These are phyloP conservation scores for Stichodactyla helianthus DNA, from an alignment of 64 coral and sea anemone species.

Conservation along the genomic window DNA sequence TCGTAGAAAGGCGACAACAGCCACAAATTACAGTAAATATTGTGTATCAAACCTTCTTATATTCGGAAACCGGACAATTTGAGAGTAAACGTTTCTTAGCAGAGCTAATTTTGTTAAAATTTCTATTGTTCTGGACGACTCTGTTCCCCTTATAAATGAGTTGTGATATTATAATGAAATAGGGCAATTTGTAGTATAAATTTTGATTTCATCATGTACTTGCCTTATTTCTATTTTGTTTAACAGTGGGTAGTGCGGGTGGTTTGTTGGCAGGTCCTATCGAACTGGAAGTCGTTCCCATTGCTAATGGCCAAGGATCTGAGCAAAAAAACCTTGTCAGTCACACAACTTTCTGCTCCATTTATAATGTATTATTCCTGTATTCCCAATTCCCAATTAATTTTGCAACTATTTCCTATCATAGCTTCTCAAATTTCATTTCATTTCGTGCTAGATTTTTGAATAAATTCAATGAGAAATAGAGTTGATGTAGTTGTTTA, in stretches of 20 bases:
- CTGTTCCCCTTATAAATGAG: too few species aligned
- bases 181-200: neutral
- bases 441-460: too few species aligned
- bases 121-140: too few species aligned
- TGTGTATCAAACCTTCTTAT: too few species aligned
- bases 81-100: too few species aligned
- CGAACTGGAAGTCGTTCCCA: slow-evolving; percentile 78
- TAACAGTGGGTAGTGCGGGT: slow-evolving; percentile 87
- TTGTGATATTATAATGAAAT: too few species aligned
- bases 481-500: neutral
- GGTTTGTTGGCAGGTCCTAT: slow-evolving; percentile 69
- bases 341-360: neutral
- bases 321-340: neutral
- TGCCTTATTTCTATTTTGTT: slow-evolving; percentile 66
- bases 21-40: too few species aligned
- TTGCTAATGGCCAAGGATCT: slow-evolving; percentile 22
- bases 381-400: neutral
- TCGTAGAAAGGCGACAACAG: too few species aligned
- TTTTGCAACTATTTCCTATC: neutral
- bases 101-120: too few species aligned
- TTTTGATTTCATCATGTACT: neutral
- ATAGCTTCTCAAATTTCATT: too few species aligned
- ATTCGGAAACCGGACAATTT: too few species aligned
- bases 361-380: neutral
- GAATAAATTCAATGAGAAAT: neutral